Conservation (phyloP, 2,113 vertebrate genomes). For the Syngnathoides biaculeatus region DNA sequence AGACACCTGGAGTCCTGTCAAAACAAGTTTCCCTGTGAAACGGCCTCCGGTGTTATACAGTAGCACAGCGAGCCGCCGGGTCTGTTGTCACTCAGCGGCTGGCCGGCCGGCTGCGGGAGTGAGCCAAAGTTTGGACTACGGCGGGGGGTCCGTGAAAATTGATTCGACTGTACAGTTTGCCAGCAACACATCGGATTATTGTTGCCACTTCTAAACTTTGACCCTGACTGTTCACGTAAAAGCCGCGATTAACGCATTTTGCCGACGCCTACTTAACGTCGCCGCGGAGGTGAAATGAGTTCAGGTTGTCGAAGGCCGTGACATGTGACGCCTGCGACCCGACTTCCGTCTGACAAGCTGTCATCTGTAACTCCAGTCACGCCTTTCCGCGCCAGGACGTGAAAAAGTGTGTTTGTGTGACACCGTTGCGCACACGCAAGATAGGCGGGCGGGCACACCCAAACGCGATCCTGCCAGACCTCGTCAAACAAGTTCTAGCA, state of each 20-base stretch:
- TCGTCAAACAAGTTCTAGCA: constrained; percentile 76
- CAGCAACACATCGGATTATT: constrained; percentile 37
- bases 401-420: constrained; percentile 64
- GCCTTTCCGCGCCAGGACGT: constrained; percentile 34
- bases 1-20: constrained; percentile 85
- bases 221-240: constrained; percentile 14
- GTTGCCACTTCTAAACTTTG: constrained; percentile 22
- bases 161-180: constrained; percentile 2
- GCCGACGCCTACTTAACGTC: constrained; percentile 7
- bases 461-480: constrained; percentile 61
- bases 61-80: constrained; percentile 33
- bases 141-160: constrained; percentile 8
- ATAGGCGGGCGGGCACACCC: constrained; percentile 57
- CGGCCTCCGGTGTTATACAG: constrained; percentile 66
- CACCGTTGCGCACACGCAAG: constrained; percentile 39
- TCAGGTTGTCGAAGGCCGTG: constrained; percentile 14
- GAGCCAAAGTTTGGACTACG: constrained; percentile 10
- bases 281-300: not conserved
- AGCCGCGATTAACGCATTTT: constrained; percentile 15
- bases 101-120: constrained; percentile 1
- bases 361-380: constrained; percentile 51
- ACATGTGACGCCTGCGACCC: constrained; percentile 29
- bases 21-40: constrained; percentile 80
- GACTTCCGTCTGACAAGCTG: constrained; percentile 31
- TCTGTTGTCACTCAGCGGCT: constrained; percentile 32